Base-by-base conservation (phyloP, 2,797 vertebrate genomes). In the Hypotaenidia okinawae region DNA sequence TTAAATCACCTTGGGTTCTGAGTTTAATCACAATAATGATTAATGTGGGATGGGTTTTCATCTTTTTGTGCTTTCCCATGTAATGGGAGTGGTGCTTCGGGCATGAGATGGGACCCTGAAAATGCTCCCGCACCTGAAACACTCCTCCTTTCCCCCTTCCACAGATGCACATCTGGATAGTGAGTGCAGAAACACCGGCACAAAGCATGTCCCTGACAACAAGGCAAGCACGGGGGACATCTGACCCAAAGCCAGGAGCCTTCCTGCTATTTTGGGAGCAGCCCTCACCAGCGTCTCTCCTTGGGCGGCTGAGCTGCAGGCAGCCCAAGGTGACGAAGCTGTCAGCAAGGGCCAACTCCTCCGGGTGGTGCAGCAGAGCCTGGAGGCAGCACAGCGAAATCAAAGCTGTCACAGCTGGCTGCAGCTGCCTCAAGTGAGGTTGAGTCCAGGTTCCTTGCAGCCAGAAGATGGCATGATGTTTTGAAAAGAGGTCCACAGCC, bases 371-470 rank as follows among this genome's bases (percentile, higher is more conserved):
- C 11, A 62, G 55, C 73, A 78, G 69, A 63, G 80, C 77, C 83
- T 28, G 23, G 37, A 85, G 89, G 75, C 32, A 8, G 21, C 68
- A 39, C 0, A 0, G 47, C 43, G 7, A 64, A 87, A 68, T 23
- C 78, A 52, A 64, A 95, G 78, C 78, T 95, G 89, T 87, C 93
- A 76, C 76, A 74, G 75, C 74, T 75, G 80, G 32, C 78, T 78
- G 72, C 0, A 0, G 80, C 64, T 61, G 67, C 1, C 0, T 33
- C 12, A 10, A 1, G 5, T 25, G 59, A 87, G 84, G 64, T 24
- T 16, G 58, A 64, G 45, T 22, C 3, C 49, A 52, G 1, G 9
- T 16, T 45, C 49, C 73, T 81, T 28, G 64, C 52, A 70, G 52
- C 35, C 49, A 30, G 59, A 39, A 58, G 67, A 16, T 75, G 54